phyloP scores from a whole-genome alignment of 2,888 invertebrate species.

The Bursaphelenchus okinawaensis region DNA sequence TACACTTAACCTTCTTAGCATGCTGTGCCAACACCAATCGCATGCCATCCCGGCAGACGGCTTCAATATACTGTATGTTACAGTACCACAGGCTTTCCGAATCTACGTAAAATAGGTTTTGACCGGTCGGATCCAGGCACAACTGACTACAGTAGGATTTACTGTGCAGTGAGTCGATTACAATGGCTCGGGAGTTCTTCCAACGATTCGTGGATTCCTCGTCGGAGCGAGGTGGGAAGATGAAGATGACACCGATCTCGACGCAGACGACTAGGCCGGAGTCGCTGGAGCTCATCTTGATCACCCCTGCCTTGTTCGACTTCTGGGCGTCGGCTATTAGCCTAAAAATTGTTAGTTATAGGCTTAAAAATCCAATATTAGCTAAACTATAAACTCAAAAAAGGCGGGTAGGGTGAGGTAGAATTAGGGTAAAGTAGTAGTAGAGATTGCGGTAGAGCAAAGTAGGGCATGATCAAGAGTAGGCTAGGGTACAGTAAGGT shows the following conservation, averaged over 20 bases:
- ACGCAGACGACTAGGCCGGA: constrained; percentile 22
- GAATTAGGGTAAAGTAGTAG: no score
- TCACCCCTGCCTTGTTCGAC: constrained; percentile 18
- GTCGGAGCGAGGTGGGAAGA: constrained; percentile 21
- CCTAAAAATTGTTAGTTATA: no score
- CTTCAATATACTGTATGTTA: constrained; percentile 23
- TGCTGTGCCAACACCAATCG: constrained; percentile 26
- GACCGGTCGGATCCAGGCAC: constrained; percentile 23
- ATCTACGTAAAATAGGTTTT: constrained; percentile 21
- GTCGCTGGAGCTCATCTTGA: constrained; percentile 20
- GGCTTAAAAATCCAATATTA: no score
- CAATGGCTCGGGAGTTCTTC: constrained; percentile 30
- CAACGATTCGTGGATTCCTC: constrained; percentile 15
- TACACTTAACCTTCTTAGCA: constrained; percentile 12
- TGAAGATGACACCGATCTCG: constrained; percentile 26
- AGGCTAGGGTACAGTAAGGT: no score
- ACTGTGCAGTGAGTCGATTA: constrained; percentile 4
- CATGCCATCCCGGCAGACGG: constrained; percentile 29
- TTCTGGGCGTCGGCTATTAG: constrained; percentile 21
- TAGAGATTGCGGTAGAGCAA: no score
- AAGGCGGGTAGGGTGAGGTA: no score
- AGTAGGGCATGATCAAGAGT: no score
- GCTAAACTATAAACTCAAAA: no score
- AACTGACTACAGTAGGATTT: constrained; percentile 7
- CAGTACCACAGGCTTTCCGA: constrained; percentile 24